Evolutionary conservation across 2,113 vertebrate species (phyloP), one percentile per base, ranked within the genome.

Genomic region (Nycticorax nycticorax): DNA sequence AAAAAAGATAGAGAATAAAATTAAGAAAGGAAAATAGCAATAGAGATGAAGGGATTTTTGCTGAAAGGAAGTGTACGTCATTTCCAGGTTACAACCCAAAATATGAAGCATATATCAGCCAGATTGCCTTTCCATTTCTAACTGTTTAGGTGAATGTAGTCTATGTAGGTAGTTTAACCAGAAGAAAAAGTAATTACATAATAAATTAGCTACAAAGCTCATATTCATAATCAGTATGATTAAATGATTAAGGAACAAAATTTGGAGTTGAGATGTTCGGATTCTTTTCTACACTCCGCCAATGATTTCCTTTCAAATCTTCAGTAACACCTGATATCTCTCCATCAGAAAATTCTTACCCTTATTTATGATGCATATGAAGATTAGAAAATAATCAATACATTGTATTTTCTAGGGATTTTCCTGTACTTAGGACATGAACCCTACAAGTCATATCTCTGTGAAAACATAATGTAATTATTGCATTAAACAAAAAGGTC

Each of bases 401-500:
- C 8, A 27, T 52, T 30, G 9, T 48, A 43, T 30, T 87, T 91
- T 87, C 47, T 77, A 89, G 28, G 14, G 55, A 71, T 84, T 71
- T 84, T 86, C 43, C 43, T 81, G 1, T 18, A 78, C 18, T 81
- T 82, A 30, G 10, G 45, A 81, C 37, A 56, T n/a, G 68, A 91
- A 89, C 6, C 33, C 64, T 89, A 92, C 7, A n/a, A 84, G n/a
- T 52, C 26, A 21, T 55, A 71, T 71, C 50, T 86, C 76, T 63
- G 13, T 59, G 56, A 96, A 94, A 94, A 91, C 8, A 73, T 53
- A 79, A 86, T 63, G 50, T 21, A 91, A 95, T 91, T 81, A 89
- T 30, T 94, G 69, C 56, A 75, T 89, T 89, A 91, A 92, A 95
- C 64, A 81, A 68, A 89, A 92, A 94, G 87, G 73, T 89, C 80